Evolutionary conservation across 2,888 invertebrate genomes (phyloP).

Genomic region (Lepidocyrtoides sp.): DNA sequence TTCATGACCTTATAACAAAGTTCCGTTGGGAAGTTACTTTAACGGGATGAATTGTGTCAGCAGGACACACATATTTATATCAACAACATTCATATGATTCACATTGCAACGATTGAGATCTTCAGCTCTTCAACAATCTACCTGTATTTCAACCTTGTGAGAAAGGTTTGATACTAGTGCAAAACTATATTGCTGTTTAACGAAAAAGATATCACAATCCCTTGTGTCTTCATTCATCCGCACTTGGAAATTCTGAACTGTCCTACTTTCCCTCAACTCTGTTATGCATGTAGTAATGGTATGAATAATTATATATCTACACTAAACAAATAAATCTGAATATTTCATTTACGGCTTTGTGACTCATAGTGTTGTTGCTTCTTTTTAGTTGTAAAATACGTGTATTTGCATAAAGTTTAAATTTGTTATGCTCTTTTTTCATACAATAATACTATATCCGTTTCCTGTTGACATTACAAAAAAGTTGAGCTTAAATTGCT

Average conservation of each 20-base stretch:
- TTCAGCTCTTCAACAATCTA: no score
- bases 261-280: neutral
- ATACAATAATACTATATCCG: neutral
- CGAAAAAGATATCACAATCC: no score
- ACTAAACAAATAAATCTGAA: neutral
- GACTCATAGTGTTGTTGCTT: neutral
- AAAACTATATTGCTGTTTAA: no score
- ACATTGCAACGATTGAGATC: no score
- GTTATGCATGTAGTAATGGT: neutral
- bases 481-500: no score
- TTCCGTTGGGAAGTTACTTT: neutral
- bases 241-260: neutral
- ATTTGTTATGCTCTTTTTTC: no score
- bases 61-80: neutral
- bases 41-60: neutral
- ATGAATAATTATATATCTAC: neutral
- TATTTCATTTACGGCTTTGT: conserved; percentile 13
- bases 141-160: no score
- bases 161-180: no score
- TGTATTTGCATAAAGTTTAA: no score
- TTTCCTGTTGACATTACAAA: neutral
- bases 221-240: neutral
- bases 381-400: neutral
- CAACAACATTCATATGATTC: no score
- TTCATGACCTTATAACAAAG: neutral